Base-by-base conservation (phyloP, 2,797 vertebrate species). In the Argya squamiceps region DNA sequence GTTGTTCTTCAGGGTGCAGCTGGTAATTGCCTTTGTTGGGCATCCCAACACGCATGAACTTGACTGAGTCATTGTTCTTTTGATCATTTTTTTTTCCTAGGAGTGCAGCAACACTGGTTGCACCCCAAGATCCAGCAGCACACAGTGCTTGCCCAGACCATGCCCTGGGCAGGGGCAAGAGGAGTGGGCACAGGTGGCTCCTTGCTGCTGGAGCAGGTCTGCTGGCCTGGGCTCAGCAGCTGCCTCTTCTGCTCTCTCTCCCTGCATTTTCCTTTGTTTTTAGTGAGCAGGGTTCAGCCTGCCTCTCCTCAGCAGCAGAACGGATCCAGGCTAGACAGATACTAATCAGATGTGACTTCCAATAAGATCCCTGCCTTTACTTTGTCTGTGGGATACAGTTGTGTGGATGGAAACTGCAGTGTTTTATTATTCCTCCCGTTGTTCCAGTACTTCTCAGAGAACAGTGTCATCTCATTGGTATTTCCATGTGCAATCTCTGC, bases 401-500 rank as follows among this genome's bases (percentile, higher is more conserved):
- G 1, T 16, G 24, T 56, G 69, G 79, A 91, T 93, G 88, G 93
- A 94, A 95, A 92, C 53, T 11, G 56, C 2, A 0, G 50, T 36
- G 56, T 78, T 93, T 93, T 95, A 93, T 92, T 83, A 62, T 70
- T 91, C 53, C n/a, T 94, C 36, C 75, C n/a, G 49, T 91, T 87
- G 92, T 91, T 93, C 81, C 78, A 89, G 81, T 47, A 49, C 22
- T 83, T 96, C 82, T 88, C 49, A 39, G 71, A 80, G 91, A 88
- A 55, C 82, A 32, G 36, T 89, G 88, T 97, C 82, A 97, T 92
- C 93, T 83, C 91, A 75, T 94, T 1, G 76, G 94, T 85, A 97
- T 97, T 94, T 94, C 93, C 79, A 88, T 78, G 36, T 78, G 94
- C 85, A 91, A 46, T 84, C 71, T 92, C 89, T 94, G 95, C 93